Percentiles rank a stretch among this genome's conserved stretches.
These are phyloP conservation scores for Rhynchonycteris naso DNA, from an alignment of 2,797 vertebrate genomes.

Conservation along the genomic window DNA sequence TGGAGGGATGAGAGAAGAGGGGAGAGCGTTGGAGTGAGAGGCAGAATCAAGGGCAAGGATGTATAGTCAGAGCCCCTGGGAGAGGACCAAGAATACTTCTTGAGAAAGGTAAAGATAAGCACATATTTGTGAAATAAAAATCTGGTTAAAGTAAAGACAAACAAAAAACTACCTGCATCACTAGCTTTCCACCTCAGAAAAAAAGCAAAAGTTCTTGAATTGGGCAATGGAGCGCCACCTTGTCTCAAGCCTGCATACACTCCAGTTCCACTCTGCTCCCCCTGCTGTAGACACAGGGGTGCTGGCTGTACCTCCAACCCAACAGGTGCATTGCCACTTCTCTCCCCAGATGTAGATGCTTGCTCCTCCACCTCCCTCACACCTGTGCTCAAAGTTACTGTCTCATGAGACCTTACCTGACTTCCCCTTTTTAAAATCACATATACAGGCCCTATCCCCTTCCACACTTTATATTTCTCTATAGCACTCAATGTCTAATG, in stretches of 20 bases:
- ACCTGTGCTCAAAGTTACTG: not conserved
- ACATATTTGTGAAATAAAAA: conserved; percentile 13
- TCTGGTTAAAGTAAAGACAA: not conserved
- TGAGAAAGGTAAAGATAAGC: not conserved
- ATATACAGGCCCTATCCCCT: not conserved
- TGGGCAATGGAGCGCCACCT: rapidly evolving
- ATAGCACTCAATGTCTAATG: not conserved
- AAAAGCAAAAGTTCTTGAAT: not conserved
- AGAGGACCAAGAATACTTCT: not conserved
- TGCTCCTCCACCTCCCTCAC: not conserved
- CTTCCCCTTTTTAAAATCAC: not conserved
- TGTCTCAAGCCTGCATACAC: not conserved
- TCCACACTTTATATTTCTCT: not conserved
- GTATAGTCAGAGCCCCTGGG: not conserved
- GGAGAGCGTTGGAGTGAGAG: rapidly evolving
- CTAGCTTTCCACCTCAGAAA: not conserved
- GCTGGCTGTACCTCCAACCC: not conserved
- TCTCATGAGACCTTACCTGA: not conserved
- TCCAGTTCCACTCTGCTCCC: not conserved
- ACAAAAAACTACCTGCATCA: not conserved
- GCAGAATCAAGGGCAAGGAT: not conserved
- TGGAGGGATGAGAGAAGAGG: not conserved
- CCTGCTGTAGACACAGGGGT: rapidly evolving
- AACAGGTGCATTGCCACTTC: not conserved
- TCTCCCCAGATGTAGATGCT: not conserved